phyloP scores from a whole-genome alignment of 2,888 invertebrate species.

The Odiellus spinosus region DNA sequence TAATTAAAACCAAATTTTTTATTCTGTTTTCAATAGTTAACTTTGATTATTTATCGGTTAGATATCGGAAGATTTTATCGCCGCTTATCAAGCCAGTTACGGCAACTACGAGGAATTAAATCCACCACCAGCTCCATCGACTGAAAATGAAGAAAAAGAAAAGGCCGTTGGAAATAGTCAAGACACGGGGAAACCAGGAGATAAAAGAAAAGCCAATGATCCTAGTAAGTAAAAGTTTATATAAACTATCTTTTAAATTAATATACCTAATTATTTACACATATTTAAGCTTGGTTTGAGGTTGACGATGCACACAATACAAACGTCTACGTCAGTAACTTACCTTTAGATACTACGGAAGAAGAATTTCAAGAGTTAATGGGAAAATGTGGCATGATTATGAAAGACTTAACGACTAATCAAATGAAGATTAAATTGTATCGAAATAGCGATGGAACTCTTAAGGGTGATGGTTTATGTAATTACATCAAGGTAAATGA shows the following conservation, averaged over 20 bases:
- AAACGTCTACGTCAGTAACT: slow-evolving; percentile 85
- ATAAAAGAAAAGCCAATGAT: slow-evolving; percentile 19
- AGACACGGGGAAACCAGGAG: slow-evolving; percentile 19
- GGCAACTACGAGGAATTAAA: slow-evolving; percentile 21
- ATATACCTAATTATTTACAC: slow-evolving; percentile 6
- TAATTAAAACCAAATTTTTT: slow-evolving; percentile 21
- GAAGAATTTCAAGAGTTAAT: slow-evolving; percentile 73
- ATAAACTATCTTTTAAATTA: not conserved
- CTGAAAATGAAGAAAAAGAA: slow-evolving; percentile 20
- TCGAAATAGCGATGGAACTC: slow-evolving; percentile 53
- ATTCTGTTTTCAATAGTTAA: not conserved
- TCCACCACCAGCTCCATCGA: slow-evolving; percentile 18
- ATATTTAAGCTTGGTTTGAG: slow-evolving; percentile 64
- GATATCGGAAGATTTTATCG: slow-evolving; percentile 91
- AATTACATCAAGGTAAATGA: slow-evolving; percentile 72
- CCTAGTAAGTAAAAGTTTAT: slow-evolving; percentile 10
- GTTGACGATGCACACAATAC: slow-evolving; percentile 72
- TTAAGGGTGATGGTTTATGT: slow-evolving; percentile 93
- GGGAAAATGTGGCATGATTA: slow-evolving; percentile 89
- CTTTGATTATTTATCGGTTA: slow-evolving; percentile 23
- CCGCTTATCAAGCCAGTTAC: slow-evolving; percentile 86
- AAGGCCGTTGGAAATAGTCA: slow-evolving; percentile 19
- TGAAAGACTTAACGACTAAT: slow-evolving; percentile 61
- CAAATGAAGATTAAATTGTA: slow-evolving; percentile 86
- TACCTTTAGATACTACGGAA: slow-evolving; percentile 73